Base-by-base conservation (phyloP, 2,113 vertebrate species). In the Heterotis niloticus region DNA sequence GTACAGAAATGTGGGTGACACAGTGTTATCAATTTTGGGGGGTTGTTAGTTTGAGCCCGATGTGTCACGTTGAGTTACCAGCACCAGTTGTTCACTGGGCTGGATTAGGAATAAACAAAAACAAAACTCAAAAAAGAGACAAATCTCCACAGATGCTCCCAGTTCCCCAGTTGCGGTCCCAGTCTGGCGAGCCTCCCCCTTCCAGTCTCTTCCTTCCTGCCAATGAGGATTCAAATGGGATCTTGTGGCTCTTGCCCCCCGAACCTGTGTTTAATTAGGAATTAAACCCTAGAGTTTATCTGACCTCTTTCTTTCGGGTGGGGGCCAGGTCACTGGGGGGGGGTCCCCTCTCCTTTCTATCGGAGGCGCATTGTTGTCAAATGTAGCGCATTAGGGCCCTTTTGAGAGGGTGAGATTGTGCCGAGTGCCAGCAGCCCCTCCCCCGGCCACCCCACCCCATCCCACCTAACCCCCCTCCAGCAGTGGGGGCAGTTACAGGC, bases 401-500 rank as follows among this genome's bases (percentile, higher is more conserved):
- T 87, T 87, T 84, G 85, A 73, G 86, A 84, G 88, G 91, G 91
- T 88, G 88, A 87, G 88, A 81, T 69, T n/a, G 86, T 88, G 82
- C 85, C 3, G 85, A 84, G 89, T 81, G 86, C 87, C 91, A 87
- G 88, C 80, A 77, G 88, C 88, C 34, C 90, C 81, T 88, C 84
- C 82, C 79, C 85, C n/a, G n/a, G n/a, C n/a, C 87, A 86, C 81
- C 83, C 83, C 81, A 90, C 90, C 89, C 88, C 28, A 82, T 66
- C 83, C 77, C 79, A 81, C 80, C 26, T 80, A 82, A 85, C 82
- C 79, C 81, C 88, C 79, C 81, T 81, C 86, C 76, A 86, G 51
- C 66, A 91, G 91, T 92, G 89, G 92, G 92, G 90, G 89, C 92
- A 88, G 88, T 93, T 91, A 90, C 90, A 89, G 93, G 91, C 84